A percentile compares a stretch with the other conserved stretches of the same genome.
phyloP scores from a whole-genome alignment of 1,140 invertebrate species.

The Sycophaga agraensis region DNA sequence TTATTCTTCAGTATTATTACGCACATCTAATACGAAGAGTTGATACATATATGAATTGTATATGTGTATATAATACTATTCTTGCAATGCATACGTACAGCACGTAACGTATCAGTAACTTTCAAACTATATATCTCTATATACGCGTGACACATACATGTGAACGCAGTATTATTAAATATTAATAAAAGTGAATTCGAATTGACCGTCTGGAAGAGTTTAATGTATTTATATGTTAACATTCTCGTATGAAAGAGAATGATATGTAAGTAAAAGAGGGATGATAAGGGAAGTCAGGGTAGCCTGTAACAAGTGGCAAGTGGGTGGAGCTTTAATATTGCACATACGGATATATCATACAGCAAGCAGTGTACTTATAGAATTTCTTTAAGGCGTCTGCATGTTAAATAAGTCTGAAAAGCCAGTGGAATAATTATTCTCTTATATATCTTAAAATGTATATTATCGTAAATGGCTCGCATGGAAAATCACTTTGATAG shows the following conservation, averaged over 20 bases:
- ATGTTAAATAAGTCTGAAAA: neutral
- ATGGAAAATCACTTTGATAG: constrained; percentile 10
- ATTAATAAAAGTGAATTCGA: constrained; percentile 6
- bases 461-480: constrained; percentile 17
- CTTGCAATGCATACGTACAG: too few species aligned
- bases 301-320: constrained; percentile 23
- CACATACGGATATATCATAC: too few species aligned
- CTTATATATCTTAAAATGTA: constrained; percentile 2
- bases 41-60: too few species aligned
- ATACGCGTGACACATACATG: constrained; percentile 3
- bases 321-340: constrained; percentile 26
- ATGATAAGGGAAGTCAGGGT: constrained; percentile 10
- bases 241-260: neutral
- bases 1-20: too few species aligned
- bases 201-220: neutral
- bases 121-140: too few species aligned
- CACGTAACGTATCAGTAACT: too few species aligned
- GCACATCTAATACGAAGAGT: too few species aligned
- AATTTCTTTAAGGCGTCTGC: too few species aligned
- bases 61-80: too few species aligned
- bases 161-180: constrained; percentile 17
- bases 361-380: too few species aligned
- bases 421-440: neutral
- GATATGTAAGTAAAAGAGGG: constrained; percentile 3
- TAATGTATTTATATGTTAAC: neutral